These are phyloP conservation scores for Hycleus cichorii DNA, from an alignment of 1,140 invertebrate species.

Conservation along the genomic window DNA sequence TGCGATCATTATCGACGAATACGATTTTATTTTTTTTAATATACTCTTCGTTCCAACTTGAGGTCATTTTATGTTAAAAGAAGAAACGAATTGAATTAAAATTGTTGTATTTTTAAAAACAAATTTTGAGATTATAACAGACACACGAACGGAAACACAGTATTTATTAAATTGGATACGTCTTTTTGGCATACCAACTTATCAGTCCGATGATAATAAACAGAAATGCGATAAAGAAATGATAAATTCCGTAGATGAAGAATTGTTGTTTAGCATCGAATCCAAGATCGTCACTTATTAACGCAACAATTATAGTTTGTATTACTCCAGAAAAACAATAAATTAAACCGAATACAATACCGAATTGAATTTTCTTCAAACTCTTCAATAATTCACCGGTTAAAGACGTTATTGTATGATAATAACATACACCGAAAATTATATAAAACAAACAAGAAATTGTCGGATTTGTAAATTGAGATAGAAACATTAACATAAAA, in stretches of 20 bases:
- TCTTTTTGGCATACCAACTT: constrained; percentile 6
- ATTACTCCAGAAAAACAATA: not conserved
- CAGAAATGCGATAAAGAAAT: not conserved
- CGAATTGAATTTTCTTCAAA: not conserved
- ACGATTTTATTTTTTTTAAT: too few relatives aligned
- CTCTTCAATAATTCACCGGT: constrained; percentile 1
- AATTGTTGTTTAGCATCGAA: constrained; percentile 1
- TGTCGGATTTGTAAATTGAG: not conserved
- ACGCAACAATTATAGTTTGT: not conserved
- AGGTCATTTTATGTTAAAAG: too few relatives aligned
- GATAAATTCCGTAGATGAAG: constrained; percentile 5
- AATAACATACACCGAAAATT: constrained; percentile 1
- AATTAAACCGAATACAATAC: constrained; percentile 1
- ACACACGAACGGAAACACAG: too few relatives aligned
- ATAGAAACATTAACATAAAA: constrained; percentile 3
- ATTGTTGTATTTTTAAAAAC: too few relatives aligned
- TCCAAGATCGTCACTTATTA: constrained; percentile 1
- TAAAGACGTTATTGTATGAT: constrained; percentile 1
- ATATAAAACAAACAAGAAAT: constrained; percentile 4
- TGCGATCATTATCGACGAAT: too few relatives aligned
- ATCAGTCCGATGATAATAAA: constrained; percentile 6
- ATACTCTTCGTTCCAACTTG: too few relatives aligned
- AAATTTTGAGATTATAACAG: too few relatives aligned
- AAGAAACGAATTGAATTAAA: too few relatives aligned
- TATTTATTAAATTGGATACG: not conserved